Conservation (phyloP, 2,113 vertebrate species). For the Anthoscopus minutus region DNA sequence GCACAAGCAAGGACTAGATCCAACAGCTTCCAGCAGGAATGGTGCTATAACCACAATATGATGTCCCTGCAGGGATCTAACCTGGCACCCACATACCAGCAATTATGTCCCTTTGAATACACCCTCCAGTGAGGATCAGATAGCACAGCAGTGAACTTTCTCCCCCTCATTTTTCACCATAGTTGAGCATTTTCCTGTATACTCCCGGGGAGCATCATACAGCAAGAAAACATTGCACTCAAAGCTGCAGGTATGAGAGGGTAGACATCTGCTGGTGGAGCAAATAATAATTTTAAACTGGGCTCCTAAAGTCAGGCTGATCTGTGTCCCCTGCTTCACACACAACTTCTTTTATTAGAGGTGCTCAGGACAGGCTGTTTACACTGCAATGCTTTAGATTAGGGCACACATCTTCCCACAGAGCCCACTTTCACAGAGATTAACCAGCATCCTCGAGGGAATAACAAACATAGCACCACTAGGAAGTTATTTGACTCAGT, state of each 20-base stretch:
- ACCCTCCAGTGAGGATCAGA: neutral
- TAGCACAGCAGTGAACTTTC: neutral
- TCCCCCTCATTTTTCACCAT: fast-evolving
- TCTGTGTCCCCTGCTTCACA: neutral
- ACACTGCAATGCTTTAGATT: neutral
- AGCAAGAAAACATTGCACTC: neutral
- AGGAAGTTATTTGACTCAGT: neutral
- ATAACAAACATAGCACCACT: neutral
- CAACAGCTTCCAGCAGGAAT: neutral
- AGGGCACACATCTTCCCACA: neutral
- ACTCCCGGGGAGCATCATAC: neutral
- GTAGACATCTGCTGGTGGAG: neutral
- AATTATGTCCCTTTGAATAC: neutral
- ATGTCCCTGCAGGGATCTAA: neutral
- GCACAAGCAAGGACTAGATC: neutral
- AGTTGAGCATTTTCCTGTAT: neutral
- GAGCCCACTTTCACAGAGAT: neutral
- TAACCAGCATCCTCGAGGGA: neutral
- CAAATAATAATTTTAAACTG: neutral
- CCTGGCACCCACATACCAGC: fast-evolving
- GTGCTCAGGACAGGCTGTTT: neutral
- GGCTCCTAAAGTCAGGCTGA: neutral
- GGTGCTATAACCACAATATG: fast-evolving
- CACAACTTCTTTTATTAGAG: neutral
- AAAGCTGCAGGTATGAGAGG: neutral